Conservation (phyloP, 1,140 invertebrate species). For the Drosophila malerkotliana region DNA sequence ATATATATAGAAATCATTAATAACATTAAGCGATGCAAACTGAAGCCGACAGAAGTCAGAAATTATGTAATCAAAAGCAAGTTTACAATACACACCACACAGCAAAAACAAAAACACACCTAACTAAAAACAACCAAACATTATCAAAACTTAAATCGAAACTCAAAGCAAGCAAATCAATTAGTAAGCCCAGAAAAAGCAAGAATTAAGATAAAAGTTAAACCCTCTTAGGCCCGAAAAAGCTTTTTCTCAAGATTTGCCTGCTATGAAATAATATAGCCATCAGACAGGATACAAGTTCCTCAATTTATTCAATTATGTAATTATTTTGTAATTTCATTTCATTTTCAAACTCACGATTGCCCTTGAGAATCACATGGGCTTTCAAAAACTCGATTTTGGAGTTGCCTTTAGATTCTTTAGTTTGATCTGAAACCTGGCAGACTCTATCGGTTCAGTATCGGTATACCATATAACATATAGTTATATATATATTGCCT, state of each 20-base stretch:
- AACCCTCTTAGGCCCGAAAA: background rate
- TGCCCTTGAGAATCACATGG: too few species aligned
- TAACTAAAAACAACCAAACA: conserved; percentile 24
- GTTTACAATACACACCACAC: conserved; percentile 40
- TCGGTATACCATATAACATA: background rate
- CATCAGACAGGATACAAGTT: conserved; percentile 42
- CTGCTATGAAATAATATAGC: conserved; percentile 12
- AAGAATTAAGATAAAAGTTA: conserved; percentile 12
- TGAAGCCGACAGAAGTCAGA: conserved; percentile 36
- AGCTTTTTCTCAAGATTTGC: conserved; percentile 21
- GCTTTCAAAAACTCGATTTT: too few species aligned
- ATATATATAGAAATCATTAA: conserved; percentile 39
- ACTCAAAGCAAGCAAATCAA: conserved; percentile 63
- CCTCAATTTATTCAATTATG: conserved; percentile 48
- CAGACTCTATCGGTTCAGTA: background rate
- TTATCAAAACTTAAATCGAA: conserved; percentile 42
- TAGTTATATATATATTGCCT: conserved; percentile 19
- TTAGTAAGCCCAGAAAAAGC: conserved; percentile 38
- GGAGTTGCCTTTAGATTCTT: background rate
- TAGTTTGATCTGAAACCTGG: background rate
- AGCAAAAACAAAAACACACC: conserved; percentile 17
- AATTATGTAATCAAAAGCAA: conserved; percentile 63
- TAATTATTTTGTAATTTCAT: conserved; percentile 25
- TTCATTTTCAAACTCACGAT: conserved; percentile 8
- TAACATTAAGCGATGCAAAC: conserved; percentile 38